These are phyloP conservation scores for Acropora tenuis DNA, from an alignment of 64 coral and sea anemone species.

Conservation along the genomic window DNA sequence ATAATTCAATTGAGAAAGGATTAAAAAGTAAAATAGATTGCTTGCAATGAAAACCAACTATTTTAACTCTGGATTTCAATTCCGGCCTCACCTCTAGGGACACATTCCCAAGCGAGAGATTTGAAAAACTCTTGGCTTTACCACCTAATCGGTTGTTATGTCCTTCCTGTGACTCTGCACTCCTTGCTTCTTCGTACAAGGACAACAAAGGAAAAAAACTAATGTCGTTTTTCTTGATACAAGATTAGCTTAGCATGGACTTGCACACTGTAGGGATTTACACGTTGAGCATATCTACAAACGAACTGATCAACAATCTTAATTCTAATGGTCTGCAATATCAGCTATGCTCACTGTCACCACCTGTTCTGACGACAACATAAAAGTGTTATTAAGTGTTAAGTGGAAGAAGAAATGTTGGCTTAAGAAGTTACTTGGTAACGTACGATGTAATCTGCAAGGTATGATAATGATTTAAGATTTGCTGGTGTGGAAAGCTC, in stretches of 20 bases:
- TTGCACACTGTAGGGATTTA: neutral
- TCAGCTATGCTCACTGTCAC: conserved; percentile 17
- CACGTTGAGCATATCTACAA: neutral
- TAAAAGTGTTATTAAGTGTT: conserved; percentile 36
- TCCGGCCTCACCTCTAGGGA: no score
- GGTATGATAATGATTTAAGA: neutral
- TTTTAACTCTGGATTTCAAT: neutral
- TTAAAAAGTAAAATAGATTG: neutral
- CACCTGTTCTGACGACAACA: conserved; percentile 17
- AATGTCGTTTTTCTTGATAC: neutral
- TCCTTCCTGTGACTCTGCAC: neutral
- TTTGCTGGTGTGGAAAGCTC: neutral
- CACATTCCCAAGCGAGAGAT: neutral
- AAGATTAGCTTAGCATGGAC: neutral
- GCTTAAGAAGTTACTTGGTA: neutral
- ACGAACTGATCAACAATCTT: neutral
- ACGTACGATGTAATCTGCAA: neutral
- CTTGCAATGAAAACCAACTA: neutral
- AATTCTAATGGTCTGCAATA: neutral
- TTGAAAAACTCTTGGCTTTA: neutral
- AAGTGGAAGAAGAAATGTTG: neutral
- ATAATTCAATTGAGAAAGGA: neutral
- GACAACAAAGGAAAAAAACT: neutral
- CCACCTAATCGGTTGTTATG: neutral
- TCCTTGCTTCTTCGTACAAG: neutral